Conservation (phyloP, 2,888 invertebrate species). For the Hemistola chrysoprasaria region DNA sequence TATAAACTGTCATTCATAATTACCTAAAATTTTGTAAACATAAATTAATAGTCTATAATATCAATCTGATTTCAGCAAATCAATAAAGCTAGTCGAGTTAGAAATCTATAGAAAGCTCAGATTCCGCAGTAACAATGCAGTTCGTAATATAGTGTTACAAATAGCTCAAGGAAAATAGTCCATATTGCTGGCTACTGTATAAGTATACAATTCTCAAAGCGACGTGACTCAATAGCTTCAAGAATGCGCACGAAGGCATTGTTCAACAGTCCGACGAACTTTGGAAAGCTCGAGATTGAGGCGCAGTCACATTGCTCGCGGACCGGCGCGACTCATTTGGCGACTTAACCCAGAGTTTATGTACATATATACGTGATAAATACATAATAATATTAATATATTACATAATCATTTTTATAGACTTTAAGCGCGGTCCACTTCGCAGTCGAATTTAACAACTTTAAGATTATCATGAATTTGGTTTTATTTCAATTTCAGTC, state of each 20-base stretch:
- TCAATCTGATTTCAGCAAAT: neutral
- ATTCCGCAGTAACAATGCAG: conserved; percentile 1
- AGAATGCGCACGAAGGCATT: conserved; percentile 56
- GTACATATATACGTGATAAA: too few relatives aligned
- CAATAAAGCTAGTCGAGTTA: neutral
- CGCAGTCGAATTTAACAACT: too few relatives aligned
- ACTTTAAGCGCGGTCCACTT: too few relatives aligned
- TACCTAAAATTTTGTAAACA: too few relatives aligned
- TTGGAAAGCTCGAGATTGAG: conserved; percentile 47
- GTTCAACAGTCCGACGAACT: conserved; percentile 65
- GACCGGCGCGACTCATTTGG: neutral
- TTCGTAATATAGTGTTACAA: conserved; percentile 7
- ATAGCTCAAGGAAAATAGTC: conserved; percentile 10
- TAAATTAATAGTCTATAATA: too few relatives aligned
- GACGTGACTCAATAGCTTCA: conserved; percentile 55
- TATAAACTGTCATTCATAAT: too few relatives aligned
- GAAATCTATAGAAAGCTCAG: neutral
- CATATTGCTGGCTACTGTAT: conserved; percentile 17
- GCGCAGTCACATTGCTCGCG: conserved; percentile 18
- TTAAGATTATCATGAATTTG: too few relatives aligned
- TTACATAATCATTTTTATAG: too few relatives aligned
- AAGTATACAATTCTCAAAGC: conserved; percentile 35
- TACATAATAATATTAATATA: too few relatives aligned
- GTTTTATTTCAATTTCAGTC: too few relatives aligned
- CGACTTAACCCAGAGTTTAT: too few relatives aligned